Evolutionary conservation across 2,113 vertebrate genomes (phyloP).

Genomic region (Edolisoma coerulescens): DNA sequence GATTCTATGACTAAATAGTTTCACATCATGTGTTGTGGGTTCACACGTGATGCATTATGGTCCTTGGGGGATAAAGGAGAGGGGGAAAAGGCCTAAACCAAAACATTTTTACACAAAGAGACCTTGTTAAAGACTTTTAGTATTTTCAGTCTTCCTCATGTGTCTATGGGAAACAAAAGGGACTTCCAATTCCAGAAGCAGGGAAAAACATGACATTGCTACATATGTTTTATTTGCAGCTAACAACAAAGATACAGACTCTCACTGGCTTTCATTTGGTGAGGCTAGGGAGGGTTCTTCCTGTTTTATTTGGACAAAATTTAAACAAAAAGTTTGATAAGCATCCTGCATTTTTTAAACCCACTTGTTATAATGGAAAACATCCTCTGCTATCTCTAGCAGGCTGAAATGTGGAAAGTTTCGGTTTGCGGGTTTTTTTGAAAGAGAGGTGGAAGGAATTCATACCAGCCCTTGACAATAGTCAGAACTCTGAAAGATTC

Average conservation of each 20-base stretch:
- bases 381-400: not conserved
- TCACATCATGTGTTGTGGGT: rapidly evolving
- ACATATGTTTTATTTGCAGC: not conserved
- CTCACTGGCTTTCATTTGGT: not conserved
- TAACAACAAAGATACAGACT: not conserved
- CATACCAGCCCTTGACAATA: not conserved
- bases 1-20: not conserved
- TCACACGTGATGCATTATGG: not conserved
- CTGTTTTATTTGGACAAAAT: not conserved
- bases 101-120: not conserved
- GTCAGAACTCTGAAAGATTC: not conserved
- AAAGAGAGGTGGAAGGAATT: rapidly evolving
- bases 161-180: not conserved
- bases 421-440: not conserved
- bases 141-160: not conserved
- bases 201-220: not conserved
- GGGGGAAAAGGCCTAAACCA: not conserved
- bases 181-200: not conserved
- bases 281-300: not conserved
- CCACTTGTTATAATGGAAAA: not conserved
- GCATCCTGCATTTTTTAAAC: not conserved
- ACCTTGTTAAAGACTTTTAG: not conserved
- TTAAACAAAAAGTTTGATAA: not conserved
- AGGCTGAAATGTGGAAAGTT: not conserved
- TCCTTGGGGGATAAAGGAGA: not conserved